phyloP scores from a whole-genome alignment of 2,888 invertebrate species.

The Aleiodes alternator region DNA sequence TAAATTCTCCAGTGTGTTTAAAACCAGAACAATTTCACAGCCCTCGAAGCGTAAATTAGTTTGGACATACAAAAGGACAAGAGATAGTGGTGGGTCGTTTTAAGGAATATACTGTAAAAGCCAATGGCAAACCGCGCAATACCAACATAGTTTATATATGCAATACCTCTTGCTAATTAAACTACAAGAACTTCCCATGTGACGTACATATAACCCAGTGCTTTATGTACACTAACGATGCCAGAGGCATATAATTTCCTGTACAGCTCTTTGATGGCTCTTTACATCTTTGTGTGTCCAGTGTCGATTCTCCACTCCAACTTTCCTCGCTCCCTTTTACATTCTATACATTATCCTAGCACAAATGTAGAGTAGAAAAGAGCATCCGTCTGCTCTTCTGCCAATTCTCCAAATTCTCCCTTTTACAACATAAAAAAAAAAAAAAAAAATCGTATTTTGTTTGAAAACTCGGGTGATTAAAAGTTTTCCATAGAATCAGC shows the following conservation, averaged over 20 bases:
- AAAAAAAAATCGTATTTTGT: background rate
- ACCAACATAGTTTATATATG: conserved; percentile 31
- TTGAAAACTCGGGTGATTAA: conserved; percentile 42
- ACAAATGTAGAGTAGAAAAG: conserved; percentile 41
- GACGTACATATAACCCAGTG: conserved; percentile 7
- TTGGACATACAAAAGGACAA: conserved; percentile 23
- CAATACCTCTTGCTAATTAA: conserved; percentile 41
- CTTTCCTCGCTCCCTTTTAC: background rate
- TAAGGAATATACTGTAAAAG: conserved; percentile 7
- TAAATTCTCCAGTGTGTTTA: background rate
- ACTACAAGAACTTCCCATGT: conserved; percentile 35
- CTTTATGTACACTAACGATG: conserved; percentile 9
- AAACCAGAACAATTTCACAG: conserved; percentile 8
- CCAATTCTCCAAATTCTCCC: background rate
- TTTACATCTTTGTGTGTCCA: conserved; percentile 33
- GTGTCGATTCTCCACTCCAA: conserved; percentile 27
- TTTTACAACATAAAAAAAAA: too few relatives aligned
- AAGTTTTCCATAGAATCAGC: conserved; percentile 48
- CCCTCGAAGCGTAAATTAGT: conserved; percentile 33
- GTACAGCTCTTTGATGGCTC: conserved; percentile 26
- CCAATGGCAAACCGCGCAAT: conserved; percentile 33
- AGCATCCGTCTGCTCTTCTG: conserved; percentile 19
- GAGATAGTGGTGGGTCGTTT: background rate
- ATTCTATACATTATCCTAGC: background rate
- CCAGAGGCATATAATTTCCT: conserved; percentile 39